Base-by-base conservation (phyloP, 2,888 invertebrate species). In the Apodemia duryi region DNA sequence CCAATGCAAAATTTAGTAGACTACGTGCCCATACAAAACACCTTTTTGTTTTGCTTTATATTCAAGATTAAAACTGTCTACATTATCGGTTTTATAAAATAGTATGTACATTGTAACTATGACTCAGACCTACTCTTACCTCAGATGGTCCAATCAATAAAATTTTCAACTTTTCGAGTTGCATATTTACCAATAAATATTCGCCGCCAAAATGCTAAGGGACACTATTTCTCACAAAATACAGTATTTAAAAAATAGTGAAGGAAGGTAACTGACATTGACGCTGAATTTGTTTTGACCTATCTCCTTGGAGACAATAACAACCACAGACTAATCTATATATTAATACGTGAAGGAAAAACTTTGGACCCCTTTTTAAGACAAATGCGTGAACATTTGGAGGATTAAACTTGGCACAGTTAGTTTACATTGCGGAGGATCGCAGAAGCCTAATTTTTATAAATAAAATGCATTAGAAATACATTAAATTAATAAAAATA, bases 71-170 rank as follows among this genome's bases (percentile, higher is more conserved):
- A 46, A 46, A 46, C 4, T 46, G 46, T 13, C 5, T 9, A 46
- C 46, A 46, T 46, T 3, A 43, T 43, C 43, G 0, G 21, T 10
- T 10, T 41, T 10, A 43, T 43, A 10, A 38, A 38, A 38, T 38
- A 38, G 38, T 38, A 38, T 38, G 6, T 43, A 43, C 43, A 43
- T 10, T 43, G 10, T 2, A 43, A 43, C 10, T 43, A 43, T 43
- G 2, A 10, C 43, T 43, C 43, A 10, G 13, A 13, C 5, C 13
- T 13, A 46, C 13, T 80, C 84, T 79, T 86, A 94, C 94, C 74
- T 88, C 91, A 60, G 86, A 82, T 6, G 94, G 93, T 60, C 94
- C 94, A 69, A 93, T 86, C 77, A 94, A 85, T 63, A 94, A 74
- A 72, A 94, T 88, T 81, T 94, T 94, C 68, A 94, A 75, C 73